phyloP scores from a whole-genome alignment of 2,113 vertebrate species.

The Callithrix jacchus region DNA sequence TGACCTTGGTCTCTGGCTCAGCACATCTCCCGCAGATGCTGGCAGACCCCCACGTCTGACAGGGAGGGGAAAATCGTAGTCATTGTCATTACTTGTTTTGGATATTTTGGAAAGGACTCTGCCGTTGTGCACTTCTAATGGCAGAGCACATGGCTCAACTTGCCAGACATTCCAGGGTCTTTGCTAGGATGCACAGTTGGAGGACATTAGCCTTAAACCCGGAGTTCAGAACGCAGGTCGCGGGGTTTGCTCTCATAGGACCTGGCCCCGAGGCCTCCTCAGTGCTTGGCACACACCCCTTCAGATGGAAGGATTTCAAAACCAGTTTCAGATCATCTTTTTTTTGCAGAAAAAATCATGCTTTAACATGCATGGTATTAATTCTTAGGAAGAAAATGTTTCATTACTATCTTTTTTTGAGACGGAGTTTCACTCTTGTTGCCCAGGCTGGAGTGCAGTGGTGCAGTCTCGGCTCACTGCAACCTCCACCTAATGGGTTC shows the following conservation, averaged over 20 bases:
- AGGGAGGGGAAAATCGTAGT: neutral
- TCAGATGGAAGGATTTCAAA: neutral
- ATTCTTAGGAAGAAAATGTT: neutral
- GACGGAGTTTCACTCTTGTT: too few species aligned
- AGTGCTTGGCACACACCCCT: neutral
- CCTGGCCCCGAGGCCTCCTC: neutral
- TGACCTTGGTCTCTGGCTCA: neutral
- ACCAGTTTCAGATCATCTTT: neutral
- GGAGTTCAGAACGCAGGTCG: neutral
- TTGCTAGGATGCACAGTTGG: neutral
- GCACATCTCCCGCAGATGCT: fast-evolving
- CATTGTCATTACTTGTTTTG: too few species aligned
- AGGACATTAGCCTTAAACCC: neutral
- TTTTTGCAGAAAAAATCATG: neutral
- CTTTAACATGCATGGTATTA: neutral
- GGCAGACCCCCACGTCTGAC: neutral
- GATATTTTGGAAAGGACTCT: neutral
- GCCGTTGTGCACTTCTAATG: too few species aligned
- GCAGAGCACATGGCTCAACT: neutral
- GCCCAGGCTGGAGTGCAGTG: too few species aligned
- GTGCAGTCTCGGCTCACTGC: too few species aligned
- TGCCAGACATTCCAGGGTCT: fast-evolving
- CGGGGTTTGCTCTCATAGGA: fast-evolving
- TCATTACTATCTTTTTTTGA: neutral
- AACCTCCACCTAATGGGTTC: too few species aligned